These are phyloP conservation scores for Gibbula magus DNA, from an alignment of 2,888 invertebrate genomes.

Conservation along the genomic window DNA sequence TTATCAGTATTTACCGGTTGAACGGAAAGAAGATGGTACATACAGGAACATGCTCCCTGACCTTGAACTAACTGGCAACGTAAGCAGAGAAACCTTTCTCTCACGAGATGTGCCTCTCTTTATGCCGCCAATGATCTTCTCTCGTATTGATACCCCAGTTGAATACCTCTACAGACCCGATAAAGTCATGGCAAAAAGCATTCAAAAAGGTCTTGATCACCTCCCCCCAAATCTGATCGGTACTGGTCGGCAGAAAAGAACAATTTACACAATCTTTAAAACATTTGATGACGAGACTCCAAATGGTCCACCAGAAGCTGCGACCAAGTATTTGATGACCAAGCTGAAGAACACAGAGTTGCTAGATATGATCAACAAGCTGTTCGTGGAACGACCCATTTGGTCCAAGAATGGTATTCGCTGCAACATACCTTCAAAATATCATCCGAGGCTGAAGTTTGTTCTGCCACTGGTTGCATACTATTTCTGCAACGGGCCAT, in stretches of 20 bases:
- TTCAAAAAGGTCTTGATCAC: constrained; percentile 29
- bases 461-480: constrained; percentile 89
- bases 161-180: constrained; percentile 69
- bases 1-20: constrained; percentile 91
- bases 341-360: constrained; percentile 41
- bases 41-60: constrained; percentile 59
- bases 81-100: constrained; percentile 77
- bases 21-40: constrained; percentile 55
- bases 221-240: constrained; percentile 61
- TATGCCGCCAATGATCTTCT: constrained; percentile 86
- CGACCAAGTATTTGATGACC: constrained; percentile 54
- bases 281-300: constrained; percentile 83
- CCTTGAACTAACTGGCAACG: constrained; percentile 49
- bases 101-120: constrained; percentile 80
- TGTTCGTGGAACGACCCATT: constrained; percentile 90
- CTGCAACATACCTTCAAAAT: constrained; percentile 35
- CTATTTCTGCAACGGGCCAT: constrained; percentile 90
- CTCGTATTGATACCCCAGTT: constrained; percentile 82
- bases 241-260: constrained; percentile 77
- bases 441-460: constrained; percentile 53
- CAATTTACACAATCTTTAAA: constrained; percentile 81
- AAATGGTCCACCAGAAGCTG: constrained; percentile 79
- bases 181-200: constrained; percentile 35
- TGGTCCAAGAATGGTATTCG: constrained; percentile 89
- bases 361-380: constrained; percentile 72